Evolutionary conservation across 2,888 invertebrate genomes (phyloP), one percentile per base, ranked within the genome.

Genomic region (Mellilla xanthometata): DNA sequence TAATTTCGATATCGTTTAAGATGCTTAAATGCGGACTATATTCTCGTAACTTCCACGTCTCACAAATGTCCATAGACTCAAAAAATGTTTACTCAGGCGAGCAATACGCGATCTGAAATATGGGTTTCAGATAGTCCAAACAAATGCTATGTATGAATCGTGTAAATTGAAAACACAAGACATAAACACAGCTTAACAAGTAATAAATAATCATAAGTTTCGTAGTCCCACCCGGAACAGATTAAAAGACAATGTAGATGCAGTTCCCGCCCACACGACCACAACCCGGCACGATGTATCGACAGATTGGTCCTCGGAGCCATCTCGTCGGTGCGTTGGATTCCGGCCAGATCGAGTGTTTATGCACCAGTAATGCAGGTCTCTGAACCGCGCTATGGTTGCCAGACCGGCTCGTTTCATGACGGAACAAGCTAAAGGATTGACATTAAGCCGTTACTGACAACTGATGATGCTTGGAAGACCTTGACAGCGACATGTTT

Each of bases 251-350:
- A 28, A 35, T 29, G 12, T 35, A 34, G 19, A 10, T 15, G 24
- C 13, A 13, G 31, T 58, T 52, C 52, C 43, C 11, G 27, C 19
- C 19, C 35, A 15, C 24, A 26, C 24, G 24, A 6, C 24, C 3
- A 42, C 26, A 36, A 53, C 8, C 24, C 12, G 11, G 34, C 11
- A 11, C 26, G 9, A 43, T 30, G 12, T 52, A 48, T 60, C 47
- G 55, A 30, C 30, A 8, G 51, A 47, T 61, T 47, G 54, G 8
- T 26, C 9, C 23, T 29, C 31, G 39, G 48, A 43, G 38, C 29
- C 49, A 57, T 49, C 39, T 53, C 59, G 46, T 57, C 56, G 48
- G n/a, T 65, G 68, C 68, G 56, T 68, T 76, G 76, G 76, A 75
- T 49, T 45, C 15, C 35, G 44, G 72, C 70, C 70, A 69, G 69